phyloP scores from a whole-genome alignment of 2,113 vertebrate genomes.

The Salminus brasiliensis region DNA sequence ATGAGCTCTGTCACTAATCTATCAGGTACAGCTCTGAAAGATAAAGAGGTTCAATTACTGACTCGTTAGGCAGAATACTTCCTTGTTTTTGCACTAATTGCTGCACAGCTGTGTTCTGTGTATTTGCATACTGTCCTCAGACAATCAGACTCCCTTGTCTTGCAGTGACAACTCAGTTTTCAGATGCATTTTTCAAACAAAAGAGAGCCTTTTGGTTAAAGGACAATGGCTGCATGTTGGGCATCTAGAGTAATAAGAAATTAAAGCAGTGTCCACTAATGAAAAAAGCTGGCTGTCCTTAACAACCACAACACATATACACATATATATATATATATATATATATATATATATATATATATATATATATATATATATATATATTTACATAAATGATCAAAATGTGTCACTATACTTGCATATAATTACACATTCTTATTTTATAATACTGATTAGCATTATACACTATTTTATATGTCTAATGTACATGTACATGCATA shows the following conservation, averaged over 20 bases:
- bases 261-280: not conserved
- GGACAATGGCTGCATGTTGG: not conserved
- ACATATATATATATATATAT: too few relatives aligned
- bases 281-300: too few relatives aligned
- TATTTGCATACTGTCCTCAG: conserved; percentile 23
- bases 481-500: too few relatives aligned
- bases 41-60: conserved; percentile 28
- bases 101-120: conserved; percentile 19
- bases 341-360: too few relatives aligned
- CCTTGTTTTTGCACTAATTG: conserved; percentile 20
- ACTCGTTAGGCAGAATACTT: conserved; percentile 23
- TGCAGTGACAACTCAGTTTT: not conserved
- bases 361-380: too few relatives aligned
- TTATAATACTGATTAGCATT: too few relatives aligned
- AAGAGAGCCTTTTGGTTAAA: not conserved
- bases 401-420: too few relatives aligned
- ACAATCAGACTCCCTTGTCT: conserved; percentile 10
- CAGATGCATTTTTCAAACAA: not conserved
- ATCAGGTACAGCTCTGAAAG: conserved; percentile 24
- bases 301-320: too few relatives aligned
- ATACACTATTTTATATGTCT: too few relatives aligned
- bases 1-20: conserved; percentile 21
- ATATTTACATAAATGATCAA: too few relatives aligned
- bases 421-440: too few relatives aligned
- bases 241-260: not conserved